Conservation (phyloP, 2,797 vertebrate species). For the Linurgus olivaceus region DNA sequence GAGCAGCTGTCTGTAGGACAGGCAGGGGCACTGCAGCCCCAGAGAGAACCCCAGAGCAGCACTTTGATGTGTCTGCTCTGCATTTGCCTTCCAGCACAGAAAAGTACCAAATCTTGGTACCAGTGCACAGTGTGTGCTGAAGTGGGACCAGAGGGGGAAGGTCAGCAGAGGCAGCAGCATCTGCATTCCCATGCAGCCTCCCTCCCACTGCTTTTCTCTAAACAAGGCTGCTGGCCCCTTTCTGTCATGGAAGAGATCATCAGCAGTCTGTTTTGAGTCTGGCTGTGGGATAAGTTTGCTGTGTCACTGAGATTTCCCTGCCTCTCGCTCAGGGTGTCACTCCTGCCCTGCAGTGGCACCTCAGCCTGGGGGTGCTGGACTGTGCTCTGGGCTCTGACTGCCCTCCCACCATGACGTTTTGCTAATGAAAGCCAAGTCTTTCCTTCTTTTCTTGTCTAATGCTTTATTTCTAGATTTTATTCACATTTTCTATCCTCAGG, state of each 20-base stretch:
- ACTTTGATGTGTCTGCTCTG: background rate
- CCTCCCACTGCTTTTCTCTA: background rate
- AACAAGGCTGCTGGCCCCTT: background rate
- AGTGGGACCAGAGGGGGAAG: background rate
- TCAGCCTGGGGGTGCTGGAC: background rate
- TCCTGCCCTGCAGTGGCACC: rapidly evolving
- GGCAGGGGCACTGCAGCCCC: background rate
- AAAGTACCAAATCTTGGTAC: background rate
- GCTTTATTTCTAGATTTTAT: background rate
- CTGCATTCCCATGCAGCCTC: background rate
- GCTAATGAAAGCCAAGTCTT: background rate
- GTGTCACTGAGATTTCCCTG: background rate
- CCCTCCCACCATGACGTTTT: background rate
- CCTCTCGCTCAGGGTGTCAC: background rate
- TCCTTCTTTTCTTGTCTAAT: background rate
- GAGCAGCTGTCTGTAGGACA: background rate
- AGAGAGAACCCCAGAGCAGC: background rate
- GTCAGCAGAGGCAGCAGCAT: background rate
- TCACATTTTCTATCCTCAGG: background rate
- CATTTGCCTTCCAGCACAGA: background rate
- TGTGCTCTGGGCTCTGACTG: background rate
- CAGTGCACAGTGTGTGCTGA: background rate
- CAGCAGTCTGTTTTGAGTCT: background rate
- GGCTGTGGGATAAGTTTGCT: background rate
- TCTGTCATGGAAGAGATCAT: background rate